Evolutionary conservation across 2,797 vertebrate species (phyloP).

Genomic region (Liparis tanakae): DNA sequence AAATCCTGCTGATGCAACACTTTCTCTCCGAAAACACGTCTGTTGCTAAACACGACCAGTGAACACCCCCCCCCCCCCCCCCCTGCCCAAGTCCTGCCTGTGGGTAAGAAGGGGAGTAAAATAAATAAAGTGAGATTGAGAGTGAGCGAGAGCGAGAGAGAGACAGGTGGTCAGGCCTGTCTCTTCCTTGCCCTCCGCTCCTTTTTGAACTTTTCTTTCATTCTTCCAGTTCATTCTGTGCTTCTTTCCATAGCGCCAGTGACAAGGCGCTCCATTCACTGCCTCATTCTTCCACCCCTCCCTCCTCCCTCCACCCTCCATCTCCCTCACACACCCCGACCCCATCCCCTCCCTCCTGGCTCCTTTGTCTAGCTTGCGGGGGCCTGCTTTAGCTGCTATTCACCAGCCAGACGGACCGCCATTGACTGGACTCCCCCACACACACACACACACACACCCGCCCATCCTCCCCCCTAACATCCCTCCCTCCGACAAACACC

Average conservation of each 20-base stretch:
- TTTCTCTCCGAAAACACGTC: slow-evolving; percentile 71
- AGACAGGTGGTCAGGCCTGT: slow-evolving; percentile 83
- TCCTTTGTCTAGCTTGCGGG: slow-evolving; percentile 79
- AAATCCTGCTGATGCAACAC: slow-evolving; percentile 75
- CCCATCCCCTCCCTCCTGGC: slow-evolving; percentile 67
- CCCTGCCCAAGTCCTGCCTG: no score
- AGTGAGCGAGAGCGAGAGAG: slow-evolving; percentile 52
- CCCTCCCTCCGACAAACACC: slow-evolving; percentile 69
- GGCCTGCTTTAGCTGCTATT: slow-evolving; percentile 84
- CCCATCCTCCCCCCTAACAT: slow-evolving; percentile 39
- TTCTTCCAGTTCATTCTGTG: slow-evolving; percentile 84
- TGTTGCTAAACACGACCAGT: slow-evolving; percentile 57
- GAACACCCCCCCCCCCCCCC: slow-evolving; percentile 34
- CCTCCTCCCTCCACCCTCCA: slow-evolving; percentile 60
- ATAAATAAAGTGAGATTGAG: slow-evolving; percentile 54
- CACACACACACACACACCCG: no score
- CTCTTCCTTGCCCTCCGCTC: slow-evolving; percentile 81
- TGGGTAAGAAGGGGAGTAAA: slow-evolving; percentile 72
- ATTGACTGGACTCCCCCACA: slow-evolving; percentile 82
- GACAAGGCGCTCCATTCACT: slow-evolving; percentile 85
- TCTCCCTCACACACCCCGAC: slow-evolving; percentile 68
- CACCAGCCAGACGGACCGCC: slow-evolving; percentile 85
- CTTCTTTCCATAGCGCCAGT: slow-evolving; percentile 80
- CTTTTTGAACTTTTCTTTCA: slow-evolving; percentile 85
- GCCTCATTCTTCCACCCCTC: slow-evolving; percentile 77